Evolutionary conservation across 2,113 vertebrate species (phyloP), one percentile per base, ranked within the genome.

Genomic region (Brachionichthys hirsutus): DNA sequence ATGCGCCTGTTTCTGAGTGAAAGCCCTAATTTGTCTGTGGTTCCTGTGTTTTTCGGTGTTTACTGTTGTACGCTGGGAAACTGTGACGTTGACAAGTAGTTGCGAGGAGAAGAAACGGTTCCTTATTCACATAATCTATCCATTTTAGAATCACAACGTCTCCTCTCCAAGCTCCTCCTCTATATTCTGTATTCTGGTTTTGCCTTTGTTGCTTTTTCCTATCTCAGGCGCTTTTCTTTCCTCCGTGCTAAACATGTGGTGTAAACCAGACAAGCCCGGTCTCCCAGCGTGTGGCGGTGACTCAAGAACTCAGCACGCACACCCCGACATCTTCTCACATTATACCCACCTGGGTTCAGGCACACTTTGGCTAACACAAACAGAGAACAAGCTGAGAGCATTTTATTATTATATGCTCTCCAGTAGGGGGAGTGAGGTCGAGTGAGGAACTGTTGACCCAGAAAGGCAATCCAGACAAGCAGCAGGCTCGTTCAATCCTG

Each of bases 261-360:
- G 51, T 47, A 52, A 81, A 72, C 57, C 75, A 82, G 76, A 82
- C 59, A 15, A 66, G 65, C 67, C 72, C 47, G 64, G 62, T 82
- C 61, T 84, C 85, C 38, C 80, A 89, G 86, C 84, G 82, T 85
- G 86, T 75, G 77, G 68, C 13, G 15, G 67, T 92, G 86, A 90
- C 82, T 88, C 87, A 89, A 16, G 5, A 48, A 54, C 70, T 67
- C 60, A 71, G 49, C 61, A 53, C 47, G 4, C 47, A 51, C 19
- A 53, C 54, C 63, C 12, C 3, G 43, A 18, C 38, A 22, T 10
- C 45, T 15, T 20, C 55, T 54, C 58, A 54, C 62, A 56, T 71
- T 70, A 66, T 60, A 50, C 60, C 66, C 76, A 85, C 78, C 78
- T 86, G 77, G 72, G 43, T 54, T 78, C 38, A 8, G 14, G 12